Evolutionary conservation across 1,140 invertebrate species (phyloP).

Genomic region (Hestina assimilis): DNA sequence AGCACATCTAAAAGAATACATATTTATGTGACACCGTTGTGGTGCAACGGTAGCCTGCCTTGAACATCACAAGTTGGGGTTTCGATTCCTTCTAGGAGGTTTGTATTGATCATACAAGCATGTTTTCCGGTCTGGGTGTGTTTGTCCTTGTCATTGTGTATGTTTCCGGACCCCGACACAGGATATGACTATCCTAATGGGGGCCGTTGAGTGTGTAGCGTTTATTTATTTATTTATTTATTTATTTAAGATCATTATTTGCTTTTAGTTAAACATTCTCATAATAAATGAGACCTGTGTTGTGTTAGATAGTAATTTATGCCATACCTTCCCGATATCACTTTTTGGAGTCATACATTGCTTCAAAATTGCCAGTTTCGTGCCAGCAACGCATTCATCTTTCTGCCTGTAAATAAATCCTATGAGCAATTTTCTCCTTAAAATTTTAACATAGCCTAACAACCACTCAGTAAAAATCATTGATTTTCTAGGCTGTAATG

Average conservation of each 20-base stretch:
- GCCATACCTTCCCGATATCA: slow-evolving; percentile 56
- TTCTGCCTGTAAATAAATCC: slow-evolving; percentile 38
- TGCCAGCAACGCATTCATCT: slow-evolving; percentile 48
- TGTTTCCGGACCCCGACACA: too few relatives aligned
- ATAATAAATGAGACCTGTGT: neutral
- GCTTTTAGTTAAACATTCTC: neutral
- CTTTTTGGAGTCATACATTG: slow-evolving; percentile 46
- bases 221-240: neutral
- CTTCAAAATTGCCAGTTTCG: slow-evolving; percentile 46
- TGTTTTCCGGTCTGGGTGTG: too few relatives aligned
- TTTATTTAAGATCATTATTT: too few relatives aligned
- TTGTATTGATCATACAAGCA: too few relatives aligned
- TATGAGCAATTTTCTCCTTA: neutral
- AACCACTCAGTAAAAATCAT: neutral
- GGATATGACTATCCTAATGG: too few relatives aligned
- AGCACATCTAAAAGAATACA: slow-evolving; percentile 44
- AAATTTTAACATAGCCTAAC: neutral
- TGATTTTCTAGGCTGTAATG: neutral
- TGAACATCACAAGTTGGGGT: too few relatives aligned
- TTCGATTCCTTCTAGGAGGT: too few relatives aligned
- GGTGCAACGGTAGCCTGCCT: too few relatives aligned
- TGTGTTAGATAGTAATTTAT: neutral
- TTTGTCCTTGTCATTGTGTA: too few relatives aligned
- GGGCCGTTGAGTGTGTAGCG: too few relatives aligned
- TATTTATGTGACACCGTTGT: too few relatives aligned